Base-by-base conservation (phyloP, 2,888 invertebrate genomes). In the Nymphalis c-album region DNA sequence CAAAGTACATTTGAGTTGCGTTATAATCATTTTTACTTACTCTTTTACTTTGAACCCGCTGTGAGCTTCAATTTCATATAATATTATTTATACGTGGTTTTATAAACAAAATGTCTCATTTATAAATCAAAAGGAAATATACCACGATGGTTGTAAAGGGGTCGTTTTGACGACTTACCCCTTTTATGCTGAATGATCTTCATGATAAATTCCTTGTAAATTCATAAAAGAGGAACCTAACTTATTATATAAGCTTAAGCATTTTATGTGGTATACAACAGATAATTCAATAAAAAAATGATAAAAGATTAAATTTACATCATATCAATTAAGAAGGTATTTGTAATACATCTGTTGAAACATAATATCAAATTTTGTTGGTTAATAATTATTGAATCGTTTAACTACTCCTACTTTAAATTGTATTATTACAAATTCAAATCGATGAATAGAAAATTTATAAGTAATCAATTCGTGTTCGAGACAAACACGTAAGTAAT, bases 1-100 rank as follows among this genome's bases (percentile, higher is more conserved):
- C 75, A 75, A 75, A 74, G 73, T 69, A 69, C 64, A 70, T 67
- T 67, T 66, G 66, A 64, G 71, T 70, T 66, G 70, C 65, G 65
- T 62, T 62, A 69, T 69, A 72, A 72, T 70, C 64, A 64, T 67
- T 67, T 72, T 66, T 69, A 61, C 63, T 48, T 68, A 63, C 53
- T 64, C 53, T 67, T 67, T 62, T 58, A 20, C 60, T 68, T 67
- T 63, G 63, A 65, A 67, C 58, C 55, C 53, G 48, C 63, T 61
- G 53, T 64, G 57, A 40, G 57, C 40, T 70, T 69, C 64, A 63
- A 69, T 69, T 69, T 60, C 35, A 48, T 67, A 57, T 67, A 55
- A 64, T 69, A 62, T 57, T 22, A 20, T 47, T 3, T 40, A 13
- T 40, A 13, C 40, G 40, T 45, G 46, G 48, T 47, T 64, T 67